These are phyloP conservation scores for Euborellia annulipes DNA, from an alignment of 1,140 invertebrate genomes.

Conservation along the genomic window DNA sequence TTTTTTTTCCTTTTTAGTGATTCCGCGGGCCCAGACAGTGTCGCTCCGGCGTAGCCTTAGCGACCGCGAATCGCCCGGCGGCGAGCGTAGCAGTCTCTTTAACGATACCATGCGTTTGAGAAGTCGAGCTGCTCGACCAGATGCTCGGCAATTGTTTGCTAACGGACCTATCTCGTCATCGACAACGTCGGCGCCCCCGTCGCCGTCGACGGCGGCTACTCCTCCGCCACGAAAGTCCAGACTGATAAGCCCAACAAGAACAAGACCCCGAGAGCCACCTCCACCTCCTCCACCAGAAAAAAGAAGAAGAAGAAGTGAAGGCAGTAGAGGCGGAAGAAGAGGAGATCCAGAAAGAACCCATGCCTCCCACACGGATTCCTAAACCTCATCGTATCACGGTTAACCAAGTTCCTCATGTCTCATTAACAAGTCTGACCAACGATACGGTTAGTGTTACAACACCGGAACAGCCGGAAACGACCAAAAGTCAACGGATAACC, in stretches of 20 bases:
- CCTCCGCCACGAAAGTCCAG: conserved; percentile 5
- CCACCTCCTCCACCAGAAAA: conserved; percentile 25
- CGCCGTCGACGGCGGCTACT: too few relatives aligned
- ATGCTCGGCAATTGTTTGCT: conserved; percentile 9
- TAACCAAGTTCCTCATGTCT: neutral
- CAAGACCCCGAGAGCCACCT: conserved; percentile 25
- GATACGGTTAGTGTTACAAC: neutral
- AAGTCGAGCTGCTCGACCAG: conserved; percentile 32
- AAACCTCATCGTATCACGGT: conserved; percentile 16
- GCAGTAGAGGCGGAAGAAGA: too few relatives aligned
- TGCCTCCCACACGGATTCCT: conserved; percentile 12
- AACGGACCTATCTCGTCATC: conserved; percentile 4
- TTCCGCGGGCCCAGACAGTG: neutral
- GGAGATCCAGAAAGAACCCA: too few relatives aligned
- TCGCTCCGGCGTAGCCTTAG: conserved; percentile 8
- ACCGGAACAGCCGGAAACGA: too few relatives aligned
- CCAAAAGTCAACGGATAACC: too few relatives aligned
- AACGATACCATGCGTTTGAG: conserved; percentile 63
- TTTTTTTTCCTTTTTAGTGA: neutral
- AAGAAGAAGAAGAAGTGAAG: too few relatives aligned
- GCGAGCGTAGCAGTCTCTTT: conserved; percentile 25
- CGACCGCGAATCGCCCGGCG: neutral
- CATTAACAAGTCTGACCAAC: too few relatives aligned
- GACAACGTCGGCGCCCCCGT: neutral
- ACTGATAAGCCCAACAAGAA: conserved; percentile 11